Conservation (phyloP, 2,888 invertebrate species). For the Lagria hirta region DNA sequence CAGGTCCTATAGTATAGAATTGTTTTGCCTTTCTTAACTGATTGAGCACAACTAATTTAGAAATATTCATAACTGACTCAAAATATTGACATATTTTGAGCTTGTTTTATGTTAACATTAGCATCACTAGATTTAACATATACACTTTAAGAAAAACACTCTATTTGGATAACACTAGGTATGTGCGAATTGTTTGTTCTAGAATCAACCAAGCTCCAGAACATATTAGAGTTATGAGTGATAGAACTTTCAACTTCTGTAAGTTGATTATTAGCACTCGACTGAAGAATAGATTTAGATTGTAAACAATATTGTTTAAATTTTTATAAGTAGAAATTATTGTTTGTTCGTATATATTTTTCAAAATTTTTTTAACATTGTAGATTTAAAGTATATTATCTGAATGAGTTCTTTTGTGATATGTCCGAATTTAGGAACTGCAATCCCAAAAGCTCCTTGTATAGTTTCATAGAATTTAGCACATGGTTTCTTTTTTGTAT, state of each 20-base stretch:
- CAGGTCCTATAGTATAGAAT: too few relatives aligned
- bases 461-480: not conserved
- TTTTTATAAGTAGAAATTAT: not conserved
- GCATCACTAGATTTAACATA: too few relatives aligned
- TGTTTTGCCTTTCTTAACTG: too few relatives aligned
- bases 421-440: conserved; percentile 3
- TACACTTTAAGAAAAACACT: too few relatives aligned
- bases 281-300: not conserved
- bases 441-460: not conserved
- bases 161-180: not conserved
- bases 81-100: too few relatives aligned
- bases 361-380: conserved; percentile 1
- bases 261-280: not conserved
- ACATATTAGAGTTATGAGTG: not conserved
- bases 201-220: not conserved
- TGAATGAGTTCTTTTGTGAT: not conserved
- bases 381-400: not conserved
- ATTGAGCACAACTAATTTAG: too few relatives aligned
- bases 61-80: too few relatives aligned
- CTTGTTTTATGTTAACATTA: too few relatives aligned
- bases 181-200: not conserved
- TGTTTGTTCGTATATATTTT: not conserved
- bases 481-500: not conserved
- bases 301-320: not conserved
- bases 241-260: not conserved